Percentiles rank a stretch among this genome's conserved stretches.
These are phyloP conservation scores for Hemibagrus guttatus DNA, from an alignment of 2,797 vertebrate species.

Conservation along the genomic window DNA sequence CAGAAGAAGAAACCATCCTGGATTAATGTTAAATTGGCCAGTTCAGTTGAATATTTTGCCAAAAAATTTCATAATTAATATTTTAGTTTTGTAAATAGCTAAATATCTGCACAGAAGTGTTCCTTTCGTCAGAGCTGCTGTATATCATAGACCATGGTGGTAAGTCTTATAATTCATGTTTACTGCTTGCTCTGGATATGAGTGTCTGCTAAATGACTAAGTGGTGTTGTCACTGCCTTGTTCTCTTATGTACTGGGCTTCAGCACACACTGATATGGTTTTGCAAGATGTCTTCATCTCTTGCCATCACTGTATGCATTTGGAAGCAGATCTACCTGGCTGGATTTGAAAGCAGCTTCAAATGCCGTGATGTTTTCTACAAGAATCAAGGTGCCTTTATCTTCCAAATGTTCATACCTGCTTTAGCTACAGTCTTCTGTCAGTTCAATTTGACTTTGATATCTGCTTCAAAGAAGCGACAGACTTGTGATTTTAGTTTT, in stretches of 20 bases:
- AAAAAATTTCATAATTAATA: neutral
- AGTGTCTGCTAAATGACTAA: slow-evolving; percentile 54
- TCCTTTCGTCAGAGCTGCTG: neutral
- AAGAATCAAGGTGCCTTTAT: slow-evolving; percentile 60
- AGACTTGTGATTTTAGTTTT: slow-evolving; percentile 5
- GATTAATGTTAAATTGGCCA: neutral
- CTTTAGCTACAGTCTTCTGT: slow-evolving; percentile 53
- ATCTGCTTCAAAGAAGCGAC: slow-evolving; percentile 55
- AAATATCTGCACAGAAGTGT: neutral
- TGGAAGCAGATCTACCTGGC: slow-evolving; percentile 57
- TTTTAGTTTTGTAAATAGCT: neutral
- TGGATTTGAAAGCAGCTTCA: slow-evolving; percentile 54
- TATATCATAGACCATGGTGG: neutral
- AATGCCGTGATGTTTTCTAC: slow-evolving; percentile 51
- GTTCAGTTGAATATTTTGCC: neutral
- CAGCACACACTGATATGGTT: slow-evolving; percentile 53
- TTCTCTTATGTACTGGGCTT: slow-evolving; percentile 48
- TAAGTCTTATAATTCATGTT: neutral
- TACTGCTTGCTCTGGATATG: slow-evolving; percentile 52
- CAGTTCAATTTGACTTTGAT: slow-evolving; percentile 52
- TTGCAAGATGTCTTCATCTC: slow-evolving; percentile 57
- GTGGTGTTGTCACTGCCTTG: slow-evolving; percentile 56
- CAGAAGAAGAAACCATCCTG: neutral
- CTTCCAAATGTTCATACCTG: slow-evolving; percentile 61
- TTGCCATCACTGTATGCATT: slow-evolving; percentile 58